Conservation (phyloP, 2,797 vertebrate genomes). For the Phrynocephalus forsythii region DNA sequence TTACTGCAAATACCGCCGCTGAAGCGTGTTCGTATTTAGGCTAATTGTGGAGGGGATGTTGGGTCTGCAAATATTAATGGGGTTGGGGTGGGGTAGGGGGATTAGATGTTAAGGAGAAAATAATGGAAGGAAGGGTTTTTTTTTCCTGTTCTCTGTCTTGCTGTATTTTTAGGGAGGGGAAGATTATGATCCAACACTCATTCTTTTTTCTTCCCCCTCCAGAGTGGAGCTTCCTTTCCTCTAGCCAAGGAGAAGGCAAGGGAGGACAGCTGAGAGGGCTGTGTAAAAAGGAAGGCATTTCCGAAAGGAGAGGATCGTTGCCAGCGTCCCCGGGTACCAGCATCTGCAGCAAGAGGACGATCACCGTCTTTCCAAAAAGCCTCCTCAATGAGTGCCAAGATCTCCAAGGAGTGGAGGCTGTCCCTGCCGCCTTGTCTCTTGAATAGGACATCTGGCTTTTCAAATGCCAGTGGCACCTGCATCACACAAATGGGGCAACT, state of each 20-base stretch:
- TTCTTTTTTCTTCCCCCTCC: constrained; percentile 56
- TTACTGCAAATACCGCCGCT: neutral
- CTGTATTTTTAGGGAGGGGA: neutral
- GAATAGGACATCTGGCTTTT: constrained; percentile 81
- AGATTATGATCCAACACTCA: constrained; percentile 58
- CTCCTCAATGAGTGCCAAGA: constrained; percentile 87
- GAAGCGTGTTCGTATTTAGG: neutral
- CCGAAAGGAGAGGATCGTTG: neutral
- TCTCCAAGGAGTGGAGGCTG: constrained; percentile 85
- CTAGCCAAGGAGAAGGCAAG: constrained; percentile 45
- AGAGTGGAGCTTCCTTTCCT: constrained; percentile 67
- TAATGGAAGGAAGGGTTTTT: neutral
- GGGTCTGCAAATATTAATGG: neutral
- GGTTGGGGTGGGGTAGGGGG: too few species aligned
- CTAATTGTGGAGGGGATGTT: neutral
- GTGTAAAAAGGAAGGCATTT: constrained; percentile 41
- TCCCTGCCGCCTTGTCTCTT: constrained; percentile 85
- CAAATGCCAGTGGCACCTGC: constrained; percentile 84
- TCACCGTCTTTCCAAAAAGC: constrained; percentile 70
- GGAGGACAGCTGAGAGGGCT: constrained; percentile 41
- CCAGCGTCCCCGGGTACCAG: constrained; percentile 8
- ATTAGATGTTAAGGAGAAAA: neutral
- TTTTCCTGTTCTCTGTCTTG: neutral
- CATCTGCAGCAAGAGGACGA: constrained; percentile 59
- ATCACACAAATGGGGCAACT: constrained; percentile 88